Conservation (phyloP, 2,888 invertebrate genomes). For the Hedya salicella region DNA sequence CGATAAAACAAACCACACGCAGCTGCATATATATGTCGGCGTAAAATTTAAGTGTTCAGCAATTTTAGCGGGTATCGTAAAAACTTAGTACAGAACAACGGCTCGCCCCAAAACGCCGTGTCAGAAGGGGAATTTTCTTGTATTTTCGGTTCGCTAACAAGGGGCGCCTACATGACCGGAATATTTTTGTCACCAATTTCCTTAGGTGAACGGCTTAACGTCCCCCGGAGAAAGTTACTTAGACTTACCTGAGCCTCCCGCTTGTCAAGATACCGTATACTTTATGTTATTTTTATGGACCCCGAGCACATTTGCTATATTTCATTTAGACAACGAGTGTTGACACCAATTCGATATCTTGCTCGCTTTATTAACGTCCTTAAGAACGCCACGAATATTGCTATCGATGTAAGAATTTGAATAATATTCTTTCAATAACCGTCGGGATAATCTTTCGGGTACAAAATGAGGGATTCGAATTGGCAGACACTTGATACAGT, state of each 20-base stretch:
- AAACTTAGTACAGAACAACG: constrained; percentile 65
- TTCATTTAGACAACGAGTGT: constrained; percentile 55
- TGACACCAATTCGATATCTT: constrained; percentile 55
- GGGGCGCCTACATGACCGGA: constrained; percentile 79
- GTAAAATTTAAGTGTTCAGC: constrained; percentile 70
- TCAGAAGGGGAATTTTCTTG: constrained; percentile 67
- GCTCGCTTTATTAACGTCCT: constrained; percentile 22
- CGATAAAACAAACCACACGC: constrained; percentile 55
- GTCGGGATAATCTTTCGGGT: constrained; percentile 14
- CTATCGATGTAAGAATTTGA: constrained; percentile 11
- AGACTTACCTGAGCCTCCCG: constrained; percentile 71
- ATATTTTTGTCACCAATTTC: constrained; percentile 82
- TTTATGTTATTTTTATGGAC: constrained; percentile 59
- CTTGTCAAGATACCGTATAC: constrained; percentile 67
- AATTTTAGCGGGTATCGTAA: constrained; percentile 64
- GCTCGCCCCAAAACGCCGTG: constrained; percentile 67
- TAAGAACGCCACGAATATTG: constrained; percentile 17
- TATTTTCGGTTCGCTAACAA: constrained; percentile 77
- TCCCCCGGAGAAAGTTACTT: constrained; percentile 72
- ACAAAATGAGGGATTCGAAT: constrained; percentile 47
- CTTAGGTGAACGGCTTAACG: constrained; percentile 76
- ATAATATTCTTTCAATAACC: constrained; percentile 32
- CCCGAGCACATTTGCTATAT: constrained; percentile 58
- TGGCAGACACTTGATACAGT: constrained; percentile 66
- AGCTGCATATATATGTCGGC: constrained; percentile 64